phyloP scores from a whole-genome alignment of 2,797 vertebrate species.

The Hapalemur alaotrensis region DNA sequence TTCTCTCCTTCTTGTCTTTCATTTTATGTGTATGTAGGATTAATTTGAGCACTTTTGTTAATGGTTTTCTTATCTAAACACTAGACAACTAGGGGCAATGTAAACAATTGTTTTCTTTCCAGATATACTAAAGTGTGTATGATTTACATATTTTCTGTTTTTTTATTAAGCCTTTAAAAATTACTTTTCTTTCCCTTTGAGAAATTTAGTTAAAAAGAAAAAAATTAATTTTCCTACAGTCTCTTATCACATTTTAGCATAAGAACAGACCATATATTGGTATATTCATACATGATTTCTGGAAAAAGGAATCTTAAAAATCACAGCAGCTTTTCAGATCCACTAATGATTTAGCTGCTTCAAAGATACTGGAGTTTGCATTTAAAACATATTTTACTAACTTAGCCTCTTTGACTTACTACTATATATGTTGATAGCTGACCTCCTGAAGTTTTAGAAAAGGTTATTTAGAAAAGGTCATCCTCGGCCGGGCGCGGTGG shows the following conservation, averaged over 20 bases:
- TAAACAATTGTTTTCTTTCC: too few relatives aligned
- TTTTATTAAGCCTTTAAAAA: slow-evolving; percentile 3
- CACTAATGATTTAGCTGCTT: background rate
- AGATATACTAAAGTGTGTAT: background rate
- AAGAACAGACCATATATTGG: background rate
- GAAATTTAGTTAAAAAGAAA: too few relatives aligned
- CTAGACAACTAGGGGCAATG: too few relatives aligned
- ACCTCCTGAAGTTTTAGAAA: background rate
- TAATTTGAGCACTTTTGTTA: too few relatives aligned
- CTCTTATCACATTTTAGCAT: background rate
- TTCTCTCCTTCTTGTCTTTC: too few relatives aligned
- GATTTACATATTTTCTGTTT: background rate
- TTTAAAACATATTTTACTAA: background rate
- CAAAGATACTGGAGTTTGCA: background rate
- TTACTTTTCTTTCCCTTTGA: too few relatives aligned
- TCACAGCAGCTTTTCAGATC: background rate
- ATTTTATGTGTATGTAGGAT: too few relatives aligned
- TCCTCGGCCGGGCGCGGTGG: background rate
- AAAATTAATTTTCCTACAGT: background rate
- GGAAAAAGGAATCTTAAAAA: background rate
- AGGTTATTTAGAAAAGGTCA: background rate
- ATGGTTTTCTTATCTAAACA: too few relatives aligned
- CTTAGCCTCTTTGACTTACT: background rate
- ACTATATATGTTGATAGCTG: background rate
- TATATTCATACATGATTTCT: background rate